A percentile compares a stretch with the other conserved stretches of the same genome.
Evolutionary conservation across 1,140 invertebrate genomes (phyloP).

Genomic region (Branchinecta lynchi): DNA sequence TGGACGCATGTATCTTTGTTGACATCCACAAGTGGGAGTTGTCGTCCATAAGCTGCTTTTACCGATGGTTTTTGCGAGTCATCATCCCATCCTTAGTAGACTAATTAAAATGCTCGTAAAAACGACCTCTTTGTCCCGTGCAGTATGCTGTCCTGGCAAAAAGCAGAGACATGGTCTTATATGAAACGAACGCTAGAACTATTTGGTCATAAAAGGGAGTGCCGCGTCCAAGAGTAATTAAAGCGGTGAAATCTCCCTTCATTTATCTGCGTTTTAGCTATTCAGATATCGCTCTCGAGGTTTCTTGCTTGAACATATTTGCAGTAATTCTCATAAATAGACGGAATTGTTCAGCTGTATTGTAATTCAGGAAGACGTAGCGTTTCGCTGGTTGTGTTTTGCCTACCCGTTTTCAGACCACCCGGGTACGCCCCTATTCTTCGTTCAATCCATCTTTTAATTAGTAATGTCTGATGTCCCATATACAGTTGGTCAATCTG

Average conservation of each 20-base stretch:
- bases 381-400: not conserved
- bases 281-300: not conserved
- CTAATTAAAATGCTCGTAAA: too few species aligned
- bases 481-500: too few species aligned
- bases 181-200: too few species aligned
- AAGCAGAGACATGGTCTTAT: too few species aligned
- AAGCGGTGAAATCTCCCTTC: not conserved
- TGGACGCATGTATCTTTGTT: too few species aligned
- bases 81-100: too few species aligned
- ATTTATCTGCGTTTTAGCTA: not conserved
- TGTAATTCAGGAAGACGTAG: not conserved
- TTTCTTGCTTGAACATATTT: not conserved
- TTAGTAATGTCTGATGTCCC: too few species aligned
- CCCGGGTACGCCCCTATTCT: not conserved
- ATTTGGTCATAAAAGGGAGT: constrained; percentile 5
- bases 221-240: not conserved
- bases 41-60: too few species aligned
- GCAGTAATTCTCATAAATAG: not conserved
- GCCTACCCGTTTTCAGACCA: not conserved
- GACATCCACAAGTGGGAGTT: too few species aligned
- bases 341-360: not conserved
- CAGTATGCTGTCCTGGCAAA: too few species aligned
- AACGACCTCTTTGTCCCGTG: too few species aligned
- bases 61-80: too few species aligned
- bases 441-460: not conserved